These are phyloP conservation scores for Romanogobio albipinnatus DNA, from an alignment of 2,113 vertebrate genomes.

Conservation along the genomic window DNA sequence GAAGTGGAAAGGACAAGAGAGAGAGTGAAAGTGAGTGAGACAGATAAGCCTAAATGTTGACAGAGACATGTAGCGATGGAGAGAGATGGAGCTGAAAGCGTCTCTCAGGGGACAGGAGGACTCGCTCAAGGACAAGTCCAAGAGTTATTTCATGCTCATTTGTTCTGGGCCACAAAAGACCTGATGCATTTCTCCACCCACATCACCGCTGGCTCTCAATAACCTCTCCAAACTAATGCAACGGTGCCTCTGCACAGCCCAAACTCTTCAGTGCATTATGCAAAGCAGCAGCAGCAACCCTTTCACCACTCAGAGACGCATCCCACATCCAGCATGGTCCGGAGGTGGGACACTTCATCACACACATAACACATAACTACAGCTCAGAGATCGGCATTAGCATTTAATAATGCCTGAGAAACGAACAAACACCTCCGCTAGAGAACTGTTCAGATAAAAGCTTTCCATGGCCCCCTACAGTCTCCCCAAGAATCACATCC, in stretches of 20 bases:
- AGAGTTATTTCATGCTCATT: constrained; percentile 55
- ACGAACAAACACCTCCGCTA: too few species aligned
- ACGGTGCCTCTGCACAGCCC: constrained; percentile 4
- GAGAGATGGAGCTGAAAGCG: constrained; percentile 42
- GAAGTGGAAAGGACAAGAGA: not conserved
- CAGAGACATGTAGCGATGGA: constrained; percentile 33
- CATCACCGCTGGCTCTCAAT: constrained; percentile 39
- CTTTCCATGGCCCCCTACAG: too few species aligned
- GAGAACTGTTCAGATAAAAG: too few species aligned
- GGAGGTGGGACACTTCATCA: constrained; percentile 47
- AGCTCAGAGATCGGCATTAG: constrained; percentile 17
- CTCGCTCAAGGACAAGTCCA: constrained; percentile 57
- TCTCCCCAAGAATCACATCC: too few species aligned
- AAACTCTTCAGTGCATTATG: constrained; percentile 44
- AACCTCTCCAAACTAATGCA: constrained; percentile 34
- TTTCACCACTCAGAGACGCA: constrained; percentile 40
- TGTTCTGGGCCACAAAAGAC: constrained; percentile 57
- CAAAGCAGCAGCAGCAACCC: constrained; percentile 13
- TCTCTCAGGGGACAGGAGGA: constrained; percentile 39
- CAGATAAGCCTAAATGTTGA: constrained; percentile 37
- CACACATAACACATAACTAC: not conserved
- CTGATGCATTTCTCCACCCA: constrained; percentile 43
- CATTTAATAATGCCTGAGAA: too few species aligned
- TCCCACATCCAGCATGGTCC: constrained; percentile 25
- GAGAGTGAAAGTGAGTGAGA: constrained; percentile 23